A percentile compares a stretch with the other conserved stretches of the same genome.
phyloP scores from a whole-genome alignment of 2,797 vertebrate species.

The Mormyrops boulengeri region DNA sequence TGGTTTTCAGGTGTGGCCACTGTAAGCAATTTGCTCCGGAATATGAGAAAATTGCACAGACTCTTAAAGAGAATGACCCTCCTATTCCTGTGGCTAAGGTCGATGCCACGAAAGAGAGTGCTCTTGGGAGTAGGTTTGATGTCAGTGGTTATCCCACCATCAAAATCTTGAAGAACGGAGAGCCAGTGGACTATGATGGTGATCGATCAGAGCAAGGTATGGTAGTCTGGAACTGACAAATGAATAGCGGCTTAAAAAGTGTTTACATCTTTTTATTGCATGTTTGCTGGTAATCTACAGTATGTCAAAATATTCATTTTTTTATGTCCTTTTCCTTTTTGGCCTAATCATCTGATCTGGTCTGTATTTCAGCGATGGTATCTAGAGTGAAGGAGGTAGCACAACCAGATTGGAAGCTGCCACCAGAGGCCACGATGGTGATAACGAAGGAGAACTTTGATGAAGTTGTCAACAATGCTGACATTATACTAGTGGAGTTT shows the following conservation, averaged over 20 bases:
- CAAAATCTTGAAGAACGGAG: constrained; percentile 90
- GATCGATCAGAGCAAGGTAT: constrained; percentile 78
- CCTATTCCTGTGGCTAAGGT: constrained; percentile 89
- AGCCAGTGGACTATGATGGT: constrained; percentile 85
- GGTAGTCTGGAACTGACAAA: background rate
- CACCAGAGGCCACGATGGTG: constrained; percentile 82
- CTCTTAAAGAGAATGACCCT: constrained; percentile 80
- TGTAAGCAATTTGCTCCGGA: constrained; percentile 91
- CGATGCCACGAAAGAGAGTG: constrained; percentile 74
- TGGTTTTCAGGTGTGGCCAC: constrained; percentile 80
- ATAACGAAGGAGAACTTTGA: constrained; percentile 91
- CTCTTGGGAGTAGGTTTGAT: constrained; percentile 72
- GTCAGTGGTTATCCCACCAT: constrained; percentile 93
- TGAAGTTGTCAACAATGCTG: constrained; percentile 73
- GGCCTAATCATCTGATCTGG: background rate
- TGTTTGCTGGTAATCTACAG: background rate
- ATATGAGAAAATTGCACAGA: constrained; percentile 87
- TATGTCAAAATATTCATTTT: background rate
- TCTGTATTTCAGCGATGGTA: constrained; percentile 69
- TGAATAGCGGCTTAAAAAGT: background rate
- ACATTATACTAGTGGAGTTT: constrained; percentile 96
- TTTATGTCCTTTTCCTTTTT: background rate
- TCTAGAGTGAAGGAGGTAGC: constrained; percentile 80
- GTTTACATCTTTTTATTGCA: background rate
- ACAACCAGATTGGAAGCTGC: constrained; percentile 83